phyloP scores from a whole-genome alignment of 2,797 vertebrate genomes.

The Anniella stebbinsi region DNA sequence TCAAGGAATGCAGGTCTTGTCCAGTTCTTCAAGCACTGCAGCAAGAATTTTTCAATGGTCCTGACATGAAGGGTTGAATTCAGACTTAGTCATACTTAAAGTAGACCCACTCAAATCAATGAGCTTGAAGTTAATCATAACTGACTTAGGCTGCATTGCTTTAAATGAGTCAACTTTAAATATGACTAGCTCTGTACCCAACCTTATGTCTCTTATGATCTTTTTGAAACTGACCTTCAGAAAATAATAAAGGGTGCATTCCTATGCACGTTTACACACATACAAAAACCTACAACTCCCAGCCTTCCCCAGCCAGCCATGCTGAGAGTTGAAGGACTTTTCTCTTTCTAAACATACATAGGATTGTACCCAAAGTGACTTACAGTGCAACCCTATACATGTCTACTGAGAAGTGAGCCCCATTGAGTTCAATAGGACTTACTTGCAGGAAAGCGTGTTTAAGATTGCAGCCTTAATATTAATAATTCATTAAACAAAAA shows the following conservation, averaged over 20 bases:
- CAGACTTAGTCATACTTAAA: not conserved
- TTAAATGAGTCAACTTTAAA: not conserved
- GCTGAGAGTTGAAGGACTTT: too few relatives aligned
- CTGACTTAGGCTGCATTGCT: not conserved
- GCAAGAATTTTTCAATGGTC: not conserved
- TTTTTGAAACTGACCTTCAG: conserved; percentile 2
- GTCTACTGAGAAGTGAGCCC: too few relatives aligned
- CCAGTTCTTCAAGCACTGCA: not conserved
- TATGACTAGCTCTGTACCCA: not conserved
- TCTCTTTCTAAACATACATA: too few relatives aligned
- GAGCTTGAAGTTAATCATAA: not conserved
- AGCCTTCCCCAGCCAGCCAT: too few relatives aligned
- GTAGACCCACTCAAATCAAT: not conserved
- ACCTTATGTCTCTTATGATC: not conserved
- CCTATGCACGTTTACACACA: too few relatives aligned
- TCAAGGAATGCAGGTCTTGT: not conserved
- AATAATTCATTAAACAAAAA: too few relatives aligned
- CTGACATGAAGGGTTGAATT: not conserved
- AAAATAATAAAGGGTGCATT: not conserved
- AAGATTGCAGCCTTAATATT: fast-evolving
- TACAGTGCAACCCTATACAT: too few relatives aligned
- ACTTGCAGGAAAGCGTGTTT: too few relatives aligned
- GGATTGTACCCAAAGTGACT: too few relatives aligned
- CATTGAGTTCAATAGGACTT: too few relatives aligned
- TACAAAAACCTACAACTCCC: too few relatives aligned